These are phyloP conservation scores for Cephus runcator DNA, from an alignment of 2,888 invertebrate species.

Conservation along the genomic window DNA sequence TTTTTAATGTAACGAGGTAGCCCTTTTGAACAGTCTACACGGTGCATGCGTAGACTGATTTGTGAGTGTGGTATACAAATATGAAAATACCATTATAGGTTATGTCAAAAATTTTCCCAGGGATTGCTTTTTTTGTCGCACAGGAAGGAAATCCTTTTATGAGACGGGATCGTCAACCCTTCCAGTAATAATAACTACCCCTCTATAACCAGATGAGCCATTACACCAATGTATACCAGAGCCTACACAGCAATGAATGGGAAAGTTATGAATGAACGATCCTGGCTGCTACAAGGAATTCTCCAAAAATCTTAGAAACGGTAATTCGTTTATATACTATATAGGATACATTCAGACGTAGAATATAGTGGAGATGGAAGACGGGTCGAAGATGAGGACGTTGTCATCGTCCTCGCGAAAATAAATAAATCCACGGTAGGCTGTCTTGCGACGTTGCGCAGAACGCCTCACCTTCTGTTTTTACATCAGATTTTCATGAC, in stretches of 20 bases:
- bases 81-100: background rate
- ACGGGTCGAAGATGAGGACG: background rate
- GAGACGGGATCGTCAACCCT: slow-evolving; percentile 1
- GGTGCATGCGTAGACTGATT: background rate
- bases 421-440: slow-evolving; percentile 17
- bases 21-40: background rate
- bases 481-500: background rate
- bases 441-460: slow-evolving; percentile 15
- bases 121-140: background rate
- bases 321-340: background rate
- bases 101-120: background rate
- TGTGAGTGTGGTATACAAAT: background rate
- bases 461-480: slow-evolving; percentile 10
- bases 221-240: background rate
- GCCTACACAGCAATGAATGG: background rate
- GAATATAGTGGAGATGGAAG: background rate
- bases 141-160: slow-evolving; percentile 5
- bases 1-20: background rate
- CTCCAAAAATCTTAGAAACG: background rate
- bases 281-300: background rate
- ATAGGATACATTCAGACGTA: background rate
- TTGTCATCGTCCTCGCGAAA: slow-evolving; percentile 3
- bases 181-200: slow-evolving; percentile 4
- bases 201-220: background rate
- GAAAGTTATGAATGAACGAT: background rate